Evolutionary conservation across 1,140 invertebrate species (phyloP), one percentile per base, ranked within the genome.

Genomic region (Forficula auricularia): DNA sequence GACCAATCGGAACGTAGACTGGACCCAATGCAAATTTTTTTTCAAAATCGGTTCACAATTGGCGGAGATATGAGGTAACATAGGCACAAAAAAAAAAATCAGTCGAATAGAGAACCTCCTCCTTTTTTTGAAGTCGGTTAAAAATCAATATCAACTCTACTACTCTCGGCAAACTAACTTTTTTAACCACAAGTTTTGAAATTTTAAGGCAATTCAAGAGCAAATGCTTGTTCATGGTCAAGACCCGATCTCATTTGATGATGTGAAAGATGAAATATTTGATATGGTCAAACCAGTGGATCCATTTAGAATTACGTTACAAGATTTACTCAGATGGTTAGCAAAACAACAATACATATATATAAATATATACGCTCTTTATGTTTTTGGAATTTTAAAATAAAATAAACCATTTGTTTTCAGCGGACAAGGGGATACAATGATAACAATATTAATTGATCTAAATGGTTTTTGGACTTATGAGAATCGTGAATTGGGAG

Each of bases 221-320:
- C 82, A 90, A 60, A 82, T 95, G 72, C 71, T 72, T 27, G 66
- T 75, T 10, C 79, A 88, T 59, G 81, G 78, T 9, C 82, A 85
- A 44, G 84, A 90, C 50, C 75, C 79, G 2, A 82, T 94, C 1
- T 76, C 75, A 48, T 95, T 96, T 63, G 79, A 90, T 50, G 88
- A 96, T 67, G 82, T 97, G 0, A 91, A 92, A 64, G 86, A 96
- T 66, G 90, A 96, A 65, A 89, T 97, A 51, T 96, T 95, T 67
- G 91, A 97, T 63, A 96, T 98, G 90, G 84, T 95, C 0, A 82
- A 87, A 52, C 89, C 91, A 1, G 70, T 68, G 41, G 73, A 94
- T 64, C 78, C 86, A 0, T 65, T 73, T 3, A 77, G 77, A 58
- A 92, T 97, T 48, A 94, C 88, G 0, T 61, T 94, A 1, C 71